Base-by-base conservation (phyloP, 1,140 invertebrate genomes). In the Melanaphis sacchari region DNA sequence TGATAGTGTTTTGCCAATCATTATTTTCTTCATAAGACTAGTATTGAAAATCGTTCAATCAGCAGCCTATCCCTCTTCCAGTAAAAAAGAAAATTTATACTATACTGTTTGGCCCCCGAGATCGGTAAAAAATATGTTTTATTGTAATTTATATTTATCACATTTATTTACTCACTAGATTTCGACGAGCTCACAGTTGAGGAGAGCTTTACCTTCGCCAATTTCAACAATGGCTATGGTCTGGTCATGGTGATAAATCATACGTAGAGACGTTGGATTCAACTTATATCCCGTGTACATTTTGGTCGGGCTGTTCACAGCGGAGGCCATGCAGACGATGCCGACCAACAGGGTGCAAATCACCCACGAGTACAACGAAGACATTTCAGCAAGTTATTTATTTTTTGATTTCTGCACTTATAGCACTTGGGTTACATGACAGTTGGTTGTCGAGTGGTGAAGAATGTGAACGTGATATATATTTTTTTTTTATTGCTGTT, bases 111-210 rank as follows among this genome's bases (percentile, higher is more conserved):
- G 54, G 26, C 54, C 36, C 6, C 21, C 59, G 31, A n/a, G 15
- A n/a, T 66, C 21, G 59, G 31, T n/a, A 38, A 21, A 82, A 82
- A 38, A 38, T 82, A 81, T 36, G 6, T 66, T n/a, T n/a, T 18
- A n/a, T 36, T 82, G 38, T 81, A 22, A 82, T 38, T n/a, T 31
- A 38, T 38, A 1, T 36, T 66, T 15, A n/a, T 66, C 31, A 22
- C 21, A 82, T n/a, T n/a, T n/a, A 22, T 82, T 87, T 84, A 97
- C 97, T 97, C 95, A 98, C 98, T 97, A 97, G 94, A 97, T 97
- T 96, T 98, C 98, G 94, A 98, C 97, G 93, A 98, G 96, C 95
- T 98, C 97, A 94, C 98, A 98, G 94, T 97, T 97, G 38, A 97
- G 95, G 24, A 97, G 95, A 93, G 97, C 95, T 91, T 95, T 95